Evolutionary conservation across 2,888 invertebrate genomes (phyloP).

Genomic region (Exocentrus adspersus): DNA sequence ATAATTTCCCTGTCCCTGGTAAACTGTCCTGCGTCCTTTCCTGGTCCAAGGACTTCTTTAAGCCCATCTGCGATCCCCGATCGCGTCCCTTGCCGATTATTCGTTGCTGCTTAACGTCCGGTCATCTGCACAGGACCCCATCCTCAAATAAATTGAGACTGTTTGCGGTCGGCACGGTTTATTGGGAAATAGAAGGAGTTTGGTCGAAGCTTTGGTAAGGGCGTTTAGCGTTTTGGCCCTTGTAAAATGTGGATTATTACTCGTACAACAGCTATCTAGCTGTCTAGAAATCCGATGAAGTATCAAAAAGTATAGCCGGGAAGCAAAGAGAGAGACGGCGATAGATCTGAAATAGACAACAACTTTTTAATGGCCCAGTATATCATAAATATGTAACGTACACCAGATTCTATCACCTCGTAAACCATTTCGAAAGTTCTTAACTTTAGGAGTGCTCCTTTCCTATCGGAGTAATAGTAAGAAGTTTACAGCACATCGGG

Average conservation of each 20-base stretch:
- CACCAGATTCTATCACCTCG: constrained; percentile 50
- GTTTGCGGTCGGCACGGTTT: constrained; percentile 47
- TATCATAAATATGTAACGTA: constrained; percentile 42
- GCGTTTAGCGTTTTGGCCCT: no score
- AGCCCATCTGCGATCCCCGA: constrained; percentile 30
- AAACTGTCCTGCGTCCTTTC: constrained; percentile 5
- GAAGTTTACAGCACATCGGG: constrained; percentile 47
- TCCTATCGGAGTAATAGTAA: constrained; percentile 46
- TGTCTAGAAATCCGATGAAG: no score
- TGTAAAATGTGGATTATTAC: no score
- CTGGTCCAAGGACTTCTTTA: constrained; percentile 24
- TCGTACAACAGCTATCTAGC: no score
- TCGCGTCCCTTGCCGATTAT: constrained; percentile 35
- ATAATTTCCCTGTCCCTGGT: constrained; percentile 1
- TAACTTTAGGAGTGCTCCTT: constrained; percentile 41
- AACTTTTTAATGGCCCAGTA: constrained; percentile 12
- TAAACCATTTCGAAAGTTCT: constrained; percentile 48
- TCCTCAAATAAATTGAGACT: constrained; percentile 49
- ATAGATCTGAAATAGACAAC: constrained; percentile 14
- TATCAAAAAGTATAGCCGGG: no score
- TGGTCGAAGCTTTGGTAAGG: constrained; percentile 19
- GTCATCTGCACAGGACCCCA: constrained; percentile 40
- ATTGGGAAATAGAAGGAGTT: constrained; percentile 44
- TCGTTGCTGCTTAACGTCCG: constrained; percentile 38
- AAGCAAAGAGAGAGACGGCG: background rate